Conservation (phyloP, 2,113 vertebrate genomes). For the Gobius niger region DNA sequence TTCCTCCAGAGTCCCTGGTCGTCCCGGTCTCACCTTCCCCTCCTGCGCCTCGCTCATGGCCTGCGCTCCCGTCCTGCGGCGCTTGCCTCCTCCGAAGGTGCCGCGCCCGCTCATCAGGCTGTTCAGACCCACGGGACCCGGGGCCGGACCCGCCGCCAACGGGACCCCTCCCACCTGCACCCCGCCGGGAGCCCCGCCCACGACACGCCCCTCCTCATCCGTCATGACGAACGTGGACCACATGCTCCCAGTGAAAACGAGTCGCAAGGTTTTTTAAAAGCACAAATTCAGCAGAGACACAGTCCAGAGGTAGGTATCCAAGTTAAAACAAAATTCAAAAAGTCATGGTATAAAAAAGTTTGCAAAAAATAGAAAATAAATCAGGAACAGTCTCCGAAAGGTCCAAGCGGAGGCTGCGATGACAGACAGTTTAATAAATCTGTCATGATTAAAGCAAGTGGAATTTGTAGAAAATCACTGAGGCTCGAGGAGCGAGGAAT, state of each 20-base stretch:
- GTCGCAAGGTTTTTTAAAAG: not conserved
- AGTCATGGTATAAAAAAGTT: not conserved
- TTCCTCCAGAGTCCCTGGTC: not conserved
- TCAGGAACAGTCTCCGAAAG: not conserved
- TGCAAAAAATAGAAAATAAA: not conserved
- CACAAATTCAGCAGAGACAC: too few relatives aligned
- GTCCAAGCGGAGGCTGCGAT: slow-evolving; percentile 19
- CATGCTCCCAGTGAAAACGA: slow-evolving; percentile 66
- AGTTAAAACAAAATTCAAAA: not conserved
- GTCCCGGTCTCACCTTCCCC: slow-evolving; percentile 68
- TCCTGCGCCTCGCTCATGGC: slow-evolving; percentile 77
- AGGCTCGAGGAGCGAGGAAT: not conserved
- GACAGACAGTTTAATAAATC: not conserved
- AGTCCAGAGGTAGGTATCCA: not conserved
- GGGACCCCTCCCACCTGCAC: slow-evolving; percentile 9
- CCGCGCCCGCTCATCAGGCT: slow-evolving; percentile 55
- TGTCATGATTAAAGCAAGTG: slow-evolving; percentile 23
- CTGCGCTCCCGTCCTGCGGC: slow-evolving; percentile 43
- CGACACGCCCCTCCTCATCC: slow-evolving; percentile 73
- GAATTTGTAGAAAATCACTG: not conserved
- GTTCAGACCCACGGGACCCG: slow-evolving; percentile 37
- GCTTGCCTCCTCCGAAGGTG: slow-evolving; percentile 63
- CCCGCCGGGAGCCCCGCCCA: slow-evolving; percentile 13
- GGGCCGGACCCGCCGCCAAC: slow-evolving; percentile 21
- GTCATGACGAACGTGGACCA: slow-evolving; percentile 85